Evolutionary conservation across 2,888 invertebrate genomes (phyloP), one percentile per base, ranked within the genome.

Genomic region (Pardosa pseudoannulata): DNA sequence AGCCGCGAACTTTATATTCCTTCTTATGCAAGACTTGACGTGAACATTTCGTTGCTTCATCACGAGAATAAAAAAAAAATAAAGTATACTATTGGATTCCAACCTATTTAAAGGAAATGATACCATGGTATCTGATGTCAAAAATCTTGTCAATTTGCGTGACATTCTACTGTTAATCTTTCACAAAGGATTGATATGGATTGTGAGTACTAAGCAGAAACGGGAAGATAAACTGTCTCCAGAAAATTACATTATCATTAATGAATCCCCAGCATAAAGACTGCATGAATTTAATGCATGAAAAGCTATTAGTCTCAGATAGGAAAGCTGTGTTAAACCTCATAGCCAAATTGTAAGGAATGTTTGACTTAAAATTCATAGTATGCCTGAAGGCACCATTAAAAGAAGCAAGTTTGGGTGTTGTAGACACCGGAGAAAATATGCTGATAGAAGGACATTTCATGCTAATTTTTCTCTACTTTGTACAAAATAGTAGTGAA

Each of bases 111-210:
- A 56, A 56, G 23, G 23, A 56, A 46, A 56, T 19, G 56, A 23
- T 23, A 56, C 16, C 23, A 19, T 23, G 56, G 6, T 23, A 16
- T 56, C 19, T 5, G 19, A 56, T 19, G 56, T 56, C 23, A 3
- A 3, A 56, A 23, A 56, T n/a, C 56, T 56, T 56, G 56, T 56
- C 56, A 23, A 23, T 56, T 56, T 56, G 56, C 56, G 56, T 56
- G 56, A 56, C 56, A 23, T 23, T 16, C 7, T 23, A 56, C 23
- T 56, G 56, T 56, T 56, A 56, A 56, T 56, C 56, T 56, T 56
- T 23, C 56, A 19, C 1, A 23, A 56, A 16, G 11, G 56, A 23
- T 56, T 56, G 23, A 23, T 23, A 56, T 11, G 1, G 23, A 56
- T 11, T 6, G 23, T 23, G 11, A 23, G 6, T 56, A 23, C 56